A percentile compares a stretch with the other conserved stretches of the same genome.
These are phyloP conservation scores for Hypothenemus hampei DNA, from an alignment of 1,140 invertebrate species.

Conservation along the genomic window DNA sequence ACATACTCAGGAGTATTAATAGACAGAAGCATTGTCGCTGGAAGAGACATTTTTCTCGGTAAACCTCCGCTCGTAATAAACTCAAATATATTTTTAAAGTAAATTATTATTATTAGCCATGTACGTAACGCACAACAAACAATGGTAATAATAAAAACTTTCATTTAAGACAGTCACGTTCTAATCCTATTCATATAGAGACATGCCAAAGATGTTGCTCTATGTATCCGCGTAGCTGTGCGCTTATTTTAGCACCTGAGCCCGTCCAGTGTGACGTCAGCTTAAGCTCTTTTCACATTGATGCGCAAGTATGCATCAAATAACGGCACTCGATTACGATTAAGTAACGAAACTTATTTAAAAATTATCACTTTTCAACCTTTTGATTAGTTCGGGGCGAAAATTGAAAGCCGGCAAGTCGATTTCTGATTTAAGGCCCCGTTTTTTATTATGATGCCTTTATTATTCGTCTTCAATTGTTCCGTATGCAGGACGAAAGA, in stretches of 20 bases:
- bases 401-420: neutral
- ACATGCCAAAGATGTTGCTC: slow-evolving; percentile 26
- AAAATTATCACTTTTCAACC: too few species aligned
- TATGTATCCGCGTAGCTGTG: slow-evolving; percentile 26
- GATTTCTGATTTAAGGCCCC: neutral
- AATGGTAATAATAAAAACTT: too few species aligned
- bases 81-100: too few species aligned
- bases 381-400: slow-evolving; percentile 7
- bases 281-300: slow-evolving; percentile 16
- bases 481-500: too few species aligned
- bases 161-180: too few species aligned
- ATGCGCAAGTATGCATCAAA: too few species aligned
- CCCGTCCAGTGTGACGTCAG: slow-evolving; percentile 10
- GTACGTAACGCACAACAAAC: neutral
- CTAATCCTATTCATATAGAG: slow-evolving; percentile 22
- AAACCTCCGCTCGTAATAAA: too few species aligned
- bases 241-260: slow-evolving; percentile 25
- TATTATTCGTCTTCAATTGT: too few species aligned
- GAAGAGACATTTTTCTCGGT: slow-evolving; percentile 8
- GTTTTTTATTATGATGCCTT: too few species aligned
- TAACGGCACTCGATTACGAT: too few species aligned
- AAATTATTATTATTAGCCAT: neutral
- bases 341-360: too few species aligned
- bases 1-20: slow-evolving; percentile 19
- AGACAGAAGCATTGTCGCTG: slow-evolving; percentile 13